phyloP scores from a whole-genome alignment of 2,113 vertebrate genomes.

The Cisticola juncidis region DNA sequence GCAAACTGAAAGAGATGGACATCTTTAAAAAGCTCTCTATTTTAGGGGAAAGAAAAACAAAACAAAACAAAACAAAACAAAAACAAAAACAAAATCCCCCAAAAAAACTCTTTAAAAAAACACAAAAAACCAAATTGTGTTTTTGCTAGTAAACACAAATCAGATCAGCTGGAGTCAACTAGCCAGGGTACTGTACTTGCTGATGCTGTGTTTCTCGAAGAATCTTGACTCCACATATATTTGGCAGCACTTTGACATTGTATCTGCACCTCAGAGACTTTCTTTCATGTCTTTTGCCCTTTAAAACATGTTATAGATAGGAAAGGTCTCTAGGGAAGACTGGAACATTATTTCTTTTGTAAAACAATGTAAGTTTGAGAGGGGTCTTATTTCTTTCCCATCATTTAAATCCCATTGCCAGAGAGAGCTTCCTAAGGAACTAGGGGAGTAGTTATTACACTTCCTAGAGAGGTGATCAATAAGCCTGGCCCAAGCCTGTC shows the following conservation, averaged over 20 bases:
- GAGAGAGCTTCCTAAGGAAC: neutral
- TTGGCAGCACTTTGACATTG: neutral
- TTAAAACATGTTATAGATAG: neutral
- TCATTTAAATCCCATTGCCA: neutral
- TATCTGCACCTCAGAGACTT: neutral
- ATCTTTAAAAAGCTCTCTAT: rapidly evolving
- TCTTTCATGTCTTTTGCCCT: neutral
- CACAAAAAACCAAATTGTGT: rapidly evolving
- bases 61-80: too few relatives aligned
- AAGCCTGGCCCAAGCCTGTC: neutral
- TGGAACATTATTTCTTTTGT: neutral
- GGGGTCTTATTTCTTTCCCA: neutral
- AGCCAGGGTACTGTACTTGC: neutral
- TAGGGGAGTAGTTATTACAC: neutral
- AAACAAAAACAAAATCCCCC: too few relatives aligned
- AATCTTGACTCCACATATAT: neutral
- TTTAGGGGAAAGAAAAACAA: neutral
- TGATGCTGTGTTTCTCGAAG: neutral
- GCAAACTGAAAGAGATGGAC: neutral
- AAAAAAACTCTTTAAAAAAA: neutral
- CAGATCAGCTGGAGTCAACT: neutral
- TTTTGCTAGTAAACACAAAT: neutral
- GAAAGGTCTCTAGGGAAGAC: neutral
- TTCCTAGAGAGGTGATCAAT: neutral
- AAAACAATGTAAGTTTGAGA: neutral